Evolutionary conservation across 2,888 invertebrate genomes (phyloP).

Genomic region (Leptogaster cylindrica): DNA sequence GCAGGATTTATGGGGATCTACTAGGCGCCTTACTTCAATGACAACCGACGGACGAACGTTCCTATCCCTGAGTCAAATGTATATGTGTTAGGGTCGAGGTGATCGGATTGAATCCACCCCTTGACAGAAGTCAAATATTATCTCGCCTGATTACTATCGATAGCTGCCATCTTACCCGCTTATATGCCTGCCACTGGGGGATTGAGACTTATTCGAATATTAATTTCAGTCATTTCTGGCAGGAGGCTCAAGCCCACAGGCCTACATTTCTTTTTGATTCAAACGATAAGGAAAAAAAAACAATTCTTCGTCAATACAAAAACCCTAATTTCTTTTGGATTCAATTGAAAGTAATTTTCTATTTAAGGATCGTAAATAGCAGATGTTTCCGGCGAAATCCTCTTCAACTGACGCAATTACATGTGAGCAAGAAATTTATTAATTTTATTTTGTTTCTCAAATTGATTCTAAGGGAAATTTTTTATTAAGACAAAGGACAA

Average conservation of each 20-base stretch:
- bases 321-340: slow-evolving; percentile 6
- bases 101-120: slow-evolving; percentile 37
- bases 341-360: slow-evolving; percentile 18
- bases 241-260: background rate
- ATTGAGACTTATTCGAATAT: slow-evolving; percentile 32
- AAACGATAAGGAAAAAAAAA: background rate
- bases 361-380: slow-evolving; percentile 24
- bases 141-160: slow-evolving; percentile 42
- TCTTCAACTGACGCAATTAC: slow-evolving; percentile 15
- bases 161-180: slow-evolving; percentile 6
- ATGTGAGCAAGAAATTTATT: background rate
- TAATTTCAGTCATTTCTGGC: slow-evolving; percentile 24
- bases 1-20: slow-evolving; percentile 39
- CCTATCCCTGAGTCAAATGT: no score
- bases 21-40: slow-evolving; percentile 6
- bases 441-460: slow-evolving; percentile 14
- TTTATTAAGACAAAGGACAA: no score
- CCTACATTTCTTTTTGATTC: no score
- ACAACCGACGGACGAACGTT: background rate
- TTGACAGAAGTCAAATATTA: slow-evolving; percentile 45
- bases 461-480: no score
- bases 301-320: background rate
- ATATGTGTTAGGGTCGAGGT: no score
- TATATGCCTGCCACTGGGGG: slow-evolving; percentile 4
- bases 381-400: slow-evolving; percentile 17